These are phyloP conservation scores for Thecophora atra DNA, from an alignment of 2,888 invertebrate species.

Conservation along the genomic window DNA sequence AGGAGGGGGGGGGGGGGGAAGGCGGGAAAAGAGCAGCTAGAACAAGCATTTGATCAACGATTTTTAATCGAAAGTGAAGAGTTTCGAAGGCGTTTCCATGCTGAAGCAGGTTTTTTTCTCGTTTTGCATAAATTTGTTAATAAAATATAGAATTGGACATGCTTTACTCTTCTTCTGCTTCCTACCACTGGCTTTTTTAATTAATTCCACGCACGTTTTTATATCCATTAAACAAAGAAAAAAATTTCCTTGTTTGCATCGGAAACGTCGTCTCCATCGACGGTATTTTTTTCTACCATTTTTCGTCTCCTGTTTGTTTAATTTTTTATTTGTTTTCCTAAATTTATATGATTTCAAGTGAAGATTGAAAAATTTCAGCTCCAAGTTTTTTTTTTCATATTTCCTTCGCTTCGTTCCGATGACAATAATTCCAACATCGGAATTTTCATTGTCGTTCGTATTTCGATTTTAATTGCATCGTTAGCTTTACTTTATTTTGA, in stretches of 20 bases:
- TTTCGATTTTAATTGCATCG: conserved; percentile 6
- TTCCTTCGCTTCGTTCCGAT: neutral
- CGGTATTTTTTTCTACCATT: neutral
- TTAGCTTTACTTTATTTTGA: conserved; percentile 26
- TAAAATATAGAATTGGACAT: too few species aligned
- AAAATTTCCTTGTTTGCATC: neutral
- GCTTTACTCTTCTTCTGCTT: too few species aligned
- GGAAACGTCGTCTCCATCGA: neutral
- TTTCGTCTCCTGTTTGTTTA: neutral
- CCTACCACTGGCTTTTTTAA: neutral
- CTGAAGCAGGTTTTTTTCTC: too few species aligned
- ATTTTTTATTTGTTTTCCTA: conserved; percentile 5
- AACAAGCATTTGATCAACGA: too few species aligned
- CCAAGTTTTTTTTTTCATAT: neutral
- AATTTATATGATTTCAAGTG: neutral
- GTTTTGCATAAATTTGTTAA: neutral
- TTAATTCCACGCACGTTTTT: conserved; percentile 31
- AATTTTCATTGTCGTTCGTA: neutral
- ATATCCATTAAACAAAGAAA: conserved; percentile 7
- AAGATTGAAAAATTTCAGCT: neutral
- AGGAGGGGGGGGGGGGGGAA: too few species aligned
- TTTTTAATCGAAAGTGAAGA: too few species aligned
- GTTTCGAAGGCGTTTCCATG: too few species aligned
- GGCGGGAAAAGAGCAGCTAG: too few species aligned
- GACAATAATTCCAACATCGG: neutral